phyloP scores from a whole-genome alignment of 2,113 vertebrate genomes.

The Tringa solitaria region DNA sequence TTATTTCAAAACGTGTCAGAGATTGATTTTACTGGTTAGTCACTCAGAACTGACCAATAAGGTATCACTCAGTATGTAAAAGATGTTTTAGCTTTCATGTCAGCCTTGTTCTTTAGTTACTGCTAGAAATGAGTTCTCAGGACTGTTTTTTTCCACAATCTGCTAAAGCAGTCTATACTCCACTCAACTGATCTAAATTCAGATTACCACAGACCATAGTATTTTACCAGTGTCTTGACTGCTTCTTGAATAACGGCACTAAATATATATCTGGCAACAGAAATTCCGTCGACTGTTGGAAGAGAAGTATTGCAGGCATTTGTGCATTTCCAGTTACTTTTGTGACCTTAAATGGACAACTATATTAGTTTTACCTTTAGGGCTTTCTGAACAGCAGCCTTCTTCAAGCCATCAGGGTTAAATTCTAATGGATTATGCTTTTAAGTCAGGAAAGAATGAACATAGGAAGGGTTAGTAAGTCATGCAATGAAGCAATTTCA shows the following conservation, averaged over 20 bases:
- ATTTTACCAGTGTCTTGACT: neutral
- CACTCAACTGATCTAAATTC: neutral
- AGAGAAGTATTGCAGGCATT: neutral
- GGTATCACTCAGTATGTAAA: neutral
- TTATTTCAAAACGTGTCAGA: neutral
- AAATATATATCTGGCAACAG: neutral
- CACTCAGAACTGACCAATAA: neutral
- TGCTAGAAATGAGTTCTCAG: neutral
- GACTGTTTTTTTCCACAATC: neutral
- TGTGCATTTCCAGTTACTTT: neutral
- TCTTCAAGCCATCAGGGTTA: constrained; percentile 91
- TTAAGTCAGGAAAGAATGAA: constrained; percentile 86
- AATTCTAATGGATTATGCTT: constrained; percentile 97
- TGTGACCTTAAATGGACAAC: constrained; percentile 69
- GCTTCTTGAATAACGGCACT: neutral
- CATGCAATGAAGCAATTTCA: constrained; percentile 71
- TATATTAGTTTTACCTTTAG: constrained; percentile 88
- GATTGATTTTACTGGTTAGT: neutral
- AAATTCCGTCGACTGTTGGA: neutral
- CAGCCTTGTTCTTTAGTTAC: neutral
- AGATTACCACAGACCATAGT: neutral
- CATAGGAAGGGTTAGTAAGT: constrained; percentile 83
- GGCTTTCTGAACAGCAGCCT: constrained; percentile 88
- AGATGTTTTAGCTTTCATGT: constrained; percentile 53
- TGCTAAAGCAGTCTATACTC: neutral